These are phyloP conservation scores for Gasteruption jaculator DNA, from an alignment of 2,888 invertebrate genomes.

Conservation along the genomic window DNA sequence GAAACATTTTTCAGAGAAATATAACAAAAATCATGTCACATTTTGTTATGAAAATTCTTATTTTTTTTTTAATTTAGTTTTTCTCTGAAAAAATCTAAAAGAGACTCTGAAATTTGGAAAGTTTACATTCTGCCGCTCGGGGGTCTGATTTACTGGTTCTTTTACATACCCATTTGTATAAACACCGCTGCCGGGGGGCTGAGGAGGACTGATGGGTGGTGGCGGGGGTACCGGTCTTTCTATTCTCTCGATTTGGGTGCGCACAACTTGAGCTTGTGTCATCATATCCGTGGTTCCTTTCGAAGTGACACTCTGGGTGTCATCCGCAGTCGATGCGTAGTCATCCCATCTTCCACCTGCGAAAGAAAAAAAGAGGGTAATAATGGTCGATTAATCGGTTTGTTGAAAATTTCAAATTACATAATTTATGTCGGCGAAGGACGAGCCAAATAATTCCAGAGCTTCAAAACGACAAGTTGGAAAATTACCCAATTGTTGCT, in stretches of 20 bases:
- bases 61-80: too few species aligned
- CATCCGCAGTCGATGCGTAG: conserved; percentile 48
- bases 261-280: conserved; percentile 50
- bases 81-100: too few species aligned
- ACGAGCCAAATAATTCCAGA: too few species aligned
- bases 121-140: too few species aligned
- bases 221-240: conserved; percentile 54
- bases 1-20: too few species aligned
- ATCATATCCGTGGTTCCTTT: conserved; percentile 50
- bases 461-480: background rate
- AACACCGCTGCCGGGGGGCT: conserved; percentile 51
- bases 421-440: too few species aligned
- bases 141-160: too few species aligned
- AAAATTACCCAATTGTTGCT: conserved; percentile 71
- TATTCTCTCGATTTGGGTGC: conserved; percentile 60
- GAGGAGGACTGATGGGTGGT: conserved; percentile 59
- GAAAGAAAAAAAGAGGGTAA: conserved; percentile 5
- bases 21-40: too few species aligned
- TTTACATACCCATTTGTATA: too few species aligned
- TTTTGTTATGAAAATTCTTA: too few species aligned
- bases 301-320: conserved; percentile 47
- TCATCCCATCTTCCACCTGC: conserved; percentile 50
- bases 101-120: too few species aligned
- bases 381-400: background rate
- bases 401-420: background rate